phyloP scores from a whole-genome alignment of 2,888 invertebrate genomes.

The Abrostola tripartita region DNA sequence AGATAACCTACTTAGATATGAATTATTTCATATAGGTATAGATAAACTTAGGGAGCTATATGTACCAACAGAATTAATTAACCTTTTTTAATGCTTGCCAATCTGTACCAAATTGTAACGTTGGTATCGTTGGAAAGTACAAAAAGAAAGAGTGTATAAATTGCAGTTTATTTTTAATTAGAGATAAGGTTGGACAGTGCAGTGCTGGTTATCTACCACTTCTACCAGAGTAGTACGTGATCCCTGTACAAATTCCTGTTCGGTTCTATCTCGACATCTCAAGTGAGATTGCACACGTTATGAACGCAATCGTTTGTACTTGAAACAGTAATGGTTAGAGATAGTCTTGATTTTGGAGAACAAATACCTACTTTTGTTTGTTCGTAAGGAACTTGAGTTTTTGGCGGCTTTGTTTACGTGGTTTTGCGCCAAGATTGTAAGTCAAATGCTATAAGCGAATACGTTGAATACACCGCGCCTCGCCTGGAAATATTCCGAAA shows the following conservation, averaged over 20 bases:
- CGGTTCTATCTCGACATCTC: slow-evolving; percentile 52
- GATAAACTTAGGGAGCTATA: too few species aligned
- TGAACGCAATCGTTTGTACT: slow-evolving; percentile 30
- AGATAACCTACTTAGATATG: too few species aligned
- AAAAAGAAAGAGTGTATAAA: slow-evolving; percentile 44
- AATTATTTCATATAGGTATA: too few species aligned
- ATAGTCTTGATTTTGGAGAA: background rate
- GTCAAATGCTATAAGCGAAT: too few species aligned
- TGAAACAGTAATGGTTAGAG: slow-evolving; percentile 8
- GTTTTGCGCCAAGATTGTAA: too few species aligned
- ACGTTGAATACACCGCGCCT: too few species aligned
- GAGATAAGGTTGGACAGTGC: slow-evolving; percentile 63
- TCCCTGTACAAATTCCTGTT: slow-evolving; percentile 58
- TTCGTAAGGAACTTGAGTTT: background rate
- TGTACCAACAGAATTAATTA: too few species aligned
- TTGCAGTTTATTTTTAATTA: slow-evolving; percentile 70
- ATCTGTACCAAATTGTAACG: background rate
- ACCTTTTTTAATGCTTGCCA: background rate
- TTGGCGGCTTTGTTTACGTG: too few species aligned
- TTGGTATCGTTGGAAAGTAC: background rate
- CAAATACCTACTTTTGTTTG: background rate
- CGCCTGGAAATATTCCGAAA: too few species aligned
- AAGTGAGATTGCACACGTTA: slow-evolving; percentile 57
- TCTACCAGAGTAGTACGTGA: slow-evolving; percentile 60
- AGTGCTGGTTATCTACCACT: slow-evolving; percentile 54